Percentiles rank a stretch among this genome's conserved stretches.
phyloP scores from a whole-genome alignment of 2,888 invertebrate species.

The Eilema caniola region DNA sequence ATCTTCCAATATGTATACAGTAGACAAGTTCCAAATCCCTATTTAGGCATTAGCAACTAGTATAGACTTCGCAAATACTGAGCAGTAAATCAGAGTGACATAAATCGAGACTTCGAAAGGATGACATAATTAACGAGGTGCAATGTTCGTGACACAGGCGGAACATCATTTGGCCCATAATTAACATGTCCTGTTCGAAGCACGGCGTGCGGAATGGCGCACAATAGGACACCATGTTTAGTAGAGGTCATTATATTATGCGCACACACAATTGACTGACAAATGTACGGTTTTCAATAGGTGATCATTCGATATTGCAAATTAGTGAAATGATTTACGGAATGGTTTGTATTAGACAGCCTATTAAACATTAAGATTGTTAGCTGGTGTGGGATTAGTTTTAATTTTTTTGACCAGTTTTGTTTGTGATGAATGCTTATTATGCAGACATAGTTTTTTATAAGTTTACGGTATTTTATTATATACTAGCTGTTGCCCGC shows the following conservation, averaged over 20 bases:
- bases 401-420: too few relatives aligned
- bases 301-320: slow-evolving; percentile 40
- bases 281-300: slow-evolving; percentile 53
- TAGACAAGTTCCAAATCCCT: not conserved
- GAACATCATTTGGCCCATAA: slow-evolving; percentile 69
- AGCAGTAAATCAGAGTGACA: slow-evolving; percentile 51
- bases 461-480: too few relatives aligned
- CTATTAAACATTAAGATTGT: not conserved
- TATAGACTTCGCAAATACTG: slow-evolving; percentile 10
- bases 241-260: slow-evolving; percentile 1
- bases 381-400: not conserved
- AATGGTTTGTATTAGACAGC: not conserved
- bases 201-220: slow-evolving; percentile 45
- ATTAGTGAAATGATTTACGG: slow-evolving; percentile 35
- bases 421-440: too few relatives aligned
- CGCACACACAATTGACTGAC: slow-evolving; percentile 64
- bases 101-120: slow-evolving; percentile 57
- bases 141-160: slow-evolving; percentile 65
- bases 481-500: too few relatives aligned
- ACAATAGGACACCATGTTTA: slow-evolving; percentile 60
- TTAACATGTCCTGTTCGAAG: slow-evolving; percentile 69
- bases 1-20: too few relatives aligned
- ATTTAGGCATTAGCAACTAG: not conserved
- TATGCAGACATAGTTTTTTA: too few relatives aligned
- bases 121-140: slow-evolving; percentile 66